Evolutionary conservation across 2,797 vertebrate genomes (phyloP).

Genomic region (Hoplostethus mediterraneus): DNA sequence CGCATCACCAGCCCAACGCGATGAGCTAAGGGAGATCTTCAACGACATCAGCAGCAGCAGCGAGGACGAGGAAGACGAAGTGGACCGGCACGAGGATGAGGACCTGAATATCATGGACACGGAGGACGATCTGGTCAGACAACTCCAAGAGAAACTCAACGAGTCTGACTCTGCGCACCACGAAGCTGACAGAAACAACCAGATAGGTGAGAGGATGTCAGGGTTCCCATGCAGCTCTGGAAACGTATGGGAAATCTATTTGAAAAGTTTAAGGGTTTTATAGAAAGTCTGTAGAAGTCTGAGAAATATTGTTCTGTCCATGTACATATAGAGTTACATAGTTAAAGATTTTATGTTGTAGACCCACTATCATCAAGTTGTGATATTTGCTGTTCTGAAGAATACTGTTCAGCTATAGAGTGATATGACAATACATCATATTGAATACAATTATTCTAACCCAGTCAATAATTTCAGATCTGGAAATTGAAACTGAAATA

Average conservation of each 20-base stretch:
- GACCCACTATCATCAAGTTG: neutral
- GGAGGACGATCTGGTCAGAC: constrained; percentile 94
- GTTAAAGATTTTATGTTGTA: neutral
- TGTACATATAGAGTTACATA: too few species aligned
- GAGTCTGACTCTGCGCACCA: constrained; percentile 90
- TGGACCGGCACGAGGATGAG: constrained; percentile 93
- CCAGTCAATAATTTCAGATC: neutral
- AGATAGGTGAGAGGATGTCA: constrained; percentile 85
- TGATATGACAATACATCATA: neutral
- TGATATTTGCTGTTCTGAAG: neutral
- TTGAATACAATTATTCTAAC: neutral
- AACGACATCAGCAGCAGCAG: constrained; percentile 99
- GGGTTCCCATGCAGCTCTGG: neutral
- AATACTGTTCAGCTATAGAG: neutral
- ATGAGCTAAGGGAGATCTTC: constrained; percentile 96
- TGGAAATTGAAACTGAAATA: neutral
- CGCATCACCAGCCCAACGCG: constrained; percentile 84
- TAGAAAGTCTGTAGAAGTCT: too few species aligned
- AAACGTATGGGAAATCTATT: too few species aligned
- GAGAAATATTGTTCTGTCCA: too few species aligned
- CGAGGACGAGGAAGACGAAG: constrained; percentile 95
- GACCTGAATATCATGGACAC: constrained; percentile 97
- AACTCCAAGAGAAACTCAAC: constrained; percentile 92
- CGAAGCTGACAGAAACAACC: constrained; percentile 91
- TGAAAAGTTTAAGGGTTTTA: too few species aligned